These are phyloP conservation scores for Cenopis cana DNA, from an alignment of 2,888 invertebrate species.

Conservation along the genomic window DNA sequence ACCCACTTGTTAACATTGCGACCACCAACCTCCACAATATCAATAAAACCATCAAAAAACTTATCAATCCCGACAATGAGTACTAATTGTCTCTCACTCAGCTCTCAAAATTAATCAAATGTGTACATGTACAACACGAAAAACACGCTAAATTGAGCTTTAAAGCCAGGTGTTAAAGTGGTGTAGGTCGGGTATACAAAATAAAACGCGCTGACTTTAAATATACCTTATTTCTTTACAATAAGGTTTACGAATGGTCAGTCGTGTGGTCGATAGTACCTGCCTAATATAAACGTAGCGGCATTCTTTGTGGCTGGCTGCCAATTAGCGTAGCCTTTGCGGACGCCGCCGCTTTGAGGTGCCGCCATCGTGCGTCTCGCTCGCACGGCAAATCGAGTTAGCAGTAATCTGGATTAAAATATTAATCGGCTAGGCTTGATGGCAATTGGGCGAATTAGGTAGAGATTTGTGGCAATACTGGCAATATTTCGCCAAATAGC, in stretches of 20 bases:
- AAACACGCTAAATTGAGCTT: neutral
- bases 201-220: neutral
- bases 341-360: constrained; percentile 80
- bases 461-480: constrained; percentile 13
- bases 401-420: constrained; percentile 42
- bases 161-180: constrained; percentile 10
- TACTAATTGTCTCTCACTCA: constrained; percentile 78
- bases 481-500: constrained; percentile 12
- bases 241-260: neutral
- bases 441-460: constrained; percentile 31
- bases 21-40: constrained; percentile 40
- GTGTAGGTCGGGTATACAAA: constrained; percentile 5
- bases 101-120: constrained; percentile 81
- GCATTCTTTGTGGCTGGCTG: constrained; percentile 79
- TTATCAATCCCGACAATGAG: constrained; percentile 66
- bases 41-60: constrained; percentile 46
- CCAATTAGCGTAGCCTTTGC: constrained; percentile 74
- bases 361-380: constrained; percentile 59
- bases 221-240: neutral
- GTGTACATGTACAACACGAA: constrained; percentile 41
- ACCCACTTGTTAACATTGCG: constrained; percentile 23
- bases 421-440: constrained; percentile 38
- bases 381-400: constrained; percentile 41
- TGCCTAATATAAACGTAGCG: constrained; percentile 80
- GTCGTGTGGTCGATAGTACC: constrained; percentile 21